phyloP scores from a whole-genome alignment of 2,888 invertebrate species.

The Tupiocoris notatus region DNA sequence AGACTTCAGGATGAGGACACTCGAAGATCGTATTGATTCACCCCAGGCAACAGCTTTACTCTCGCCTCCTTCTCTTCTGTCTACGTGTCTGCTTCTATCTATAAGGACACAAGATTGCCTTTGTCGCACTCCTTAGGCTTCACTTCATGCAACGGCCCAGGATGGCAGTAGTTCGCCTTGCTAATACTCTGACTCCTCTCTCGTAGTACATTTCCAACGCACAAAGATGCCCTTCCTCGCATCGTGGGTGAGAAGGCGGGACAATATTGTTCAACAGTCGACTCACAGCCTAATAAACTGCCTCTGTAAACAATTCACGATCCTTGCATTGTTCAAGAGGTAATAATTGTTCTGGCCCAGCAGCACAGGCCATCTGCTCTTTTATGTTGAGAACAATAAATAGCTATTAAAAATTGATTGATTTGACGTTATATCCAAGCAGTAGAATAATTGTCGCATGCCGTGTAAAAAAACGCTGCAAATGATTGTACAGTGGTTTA shows the following conservation, averaged over 20 bases:
- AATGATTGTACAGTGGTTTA: too few species aligned
- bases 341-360: neutral
- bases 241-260: conserved; percentile 6
- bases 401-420: too few species aligned
- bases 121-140: conserved; percentile 35
- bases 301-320: conserved; percentile 34
- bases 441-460: too few species aligned
- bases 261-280: conserved; percentile 44
- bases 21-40: conserved; percentile 44
- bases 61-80: conserved; percentile 1
- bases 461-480: too few species aligned
- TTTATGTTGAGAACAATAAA: too few species aligned
- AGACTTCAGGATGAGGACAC: conserved; percentile 30
- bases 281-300: conserved; percentile 43
- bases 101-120: conserved; percentile 44
- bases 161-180: neutral
- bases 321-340: neutral
- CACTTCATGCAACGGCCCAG: too few species aligned
- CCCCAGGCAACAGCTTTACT: conserved; percentile 5
- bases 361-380: too few species aligned
- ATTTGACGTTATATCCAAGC: too few species aligned
- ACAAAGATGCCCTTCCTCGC: neutral
- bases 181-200: conserved; percentile 13
- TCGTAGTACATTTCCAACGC: neutral
- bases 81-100: neutral